A percentile compares a stretch with the other conserved stretches of the same genome.
phyloP scores from a whole-genome alignment of 2,888 invertebrate genomes.

The Willowsia nigromaculata region DNA sequence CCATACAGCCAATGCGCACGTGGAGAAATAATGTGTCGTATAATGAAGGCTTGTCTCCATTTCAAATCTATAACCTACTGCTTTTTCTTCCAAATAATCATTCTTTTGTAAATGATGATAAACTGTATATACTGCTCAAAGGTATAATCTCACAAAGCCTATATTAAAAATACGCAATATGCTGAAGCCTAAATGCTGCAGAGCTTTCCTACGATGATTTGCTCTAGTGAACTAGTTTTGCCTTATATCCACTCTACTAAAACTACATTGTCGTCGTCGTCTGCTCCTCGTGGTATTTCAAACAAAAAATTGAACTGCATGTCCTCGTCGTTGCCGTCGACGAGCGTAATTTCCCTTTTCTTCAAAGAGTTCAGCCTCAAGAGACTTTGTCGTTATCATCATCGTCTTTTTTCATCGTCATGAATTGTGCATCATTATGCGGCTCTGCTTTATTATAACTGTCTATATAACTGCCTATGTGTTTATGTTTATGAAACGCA shows the following conservation, averaged over 20 bases:
- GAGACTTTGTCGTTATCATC: slow-evolving; percentile 16
- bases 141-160: background rate
- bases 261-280: background rate
- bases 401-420: slow-evolving; percentile 6
- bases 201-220: slow-evolving; percentile 61
- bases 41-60: slow-evolving; percentile 1
- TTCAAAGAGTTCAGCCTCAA: slow-evolving; percentile 53
- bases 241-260: background rate
- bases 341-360: slow-evolving; percentile 61
- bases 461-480: slow-evolving; percentile 34
- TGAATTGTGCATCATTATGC: slow-evolving; percentile 48
- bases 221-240: slow-evolving; percentile 69
- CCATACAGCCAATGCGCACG: slow-evolving; percentile 8
- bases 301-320: slow-evolving; percentile 3
- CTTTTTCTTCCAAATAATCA: background rate
- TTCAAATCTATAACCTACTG: background rate
- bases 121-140: background rate
- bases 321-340: background rate
- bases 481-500: background rate
- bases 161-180: background rate
- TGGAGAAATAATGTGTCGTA: slow-evolving; percentile 14
- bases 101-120: background rate
- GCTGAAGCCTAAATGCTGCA: background rate
- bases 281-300: slow-evolving; percentile 8
- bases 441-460: background rate